phyloP scores from a whole-genome alignment of 1,140 invertebrate genomes.

The Melipona quadrifasciata region DNA sequence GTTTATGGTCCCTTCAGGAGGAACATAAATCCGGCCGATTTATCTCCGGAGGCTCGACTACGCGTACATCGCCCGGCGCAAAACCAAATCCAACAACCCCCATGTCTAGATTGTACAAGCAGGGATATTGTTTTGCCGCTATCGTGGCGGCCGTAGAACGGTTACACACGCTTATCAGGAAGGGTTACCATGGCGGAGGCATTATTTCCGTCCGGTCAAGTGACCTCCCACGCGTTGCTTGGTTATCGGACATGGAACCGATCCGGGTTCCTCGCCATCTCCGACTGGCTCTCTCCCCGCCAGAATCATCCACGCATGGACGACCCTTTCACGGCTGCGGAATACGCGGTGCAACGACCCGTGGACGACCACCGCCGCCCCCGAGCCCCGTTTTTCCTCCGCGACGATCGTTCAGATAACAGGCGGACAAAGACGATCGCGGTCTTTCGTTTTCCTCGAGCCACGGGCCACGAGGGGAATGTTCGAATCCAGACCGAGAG shows the following conservation, averaged over 20 bases:
- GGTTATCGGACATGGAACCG: constrained; percentile 58
- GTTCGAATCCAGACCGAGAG: constrained; percentile 56
- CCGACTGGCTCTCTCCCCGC: constrained; percentile 1
- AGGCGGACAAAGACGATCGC: neutral
- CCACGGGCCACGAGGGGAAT: neutral
- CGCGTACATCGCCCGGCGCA: constrained; percentile 13
- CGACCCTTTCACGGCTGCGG: constrained; percentile 33
- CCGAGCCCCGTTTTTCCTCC: neutral
- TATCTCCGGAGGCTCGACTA: neutral
- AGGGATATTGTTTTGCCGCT: constrained; percentile 62
- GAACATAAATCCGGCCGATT: constrained; percentile 28
- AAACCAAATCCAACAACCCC: constrained; percentile 53
- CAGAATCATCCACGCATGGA: constrained; percentile 16
- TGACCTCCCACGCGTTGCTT: constrained; percentile 55
- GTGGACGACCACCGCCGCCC: too few relatives aligned
- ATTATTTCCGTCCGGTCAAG: constrained; percentile 62
- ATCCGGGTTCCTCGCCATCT: constrained; percentile 42
- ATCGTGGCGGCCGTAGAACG: constrained; percentile 41
- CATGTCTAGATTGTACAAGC: constrained; percentile 31
- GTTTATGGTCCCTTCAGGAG: neutral
- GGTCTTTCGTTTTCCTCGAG: too few relatives aligned
- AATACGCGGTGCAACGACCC: constrained; percentile 2
- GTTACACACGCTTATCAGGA: constrained; percentile 53
- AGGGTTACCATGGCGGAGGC: constrained; percentile 51
- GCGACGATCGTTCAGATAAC: neutral